Evolutionary conservation across 2,113 vertebrate species (phyloP).

Genomic region (Lates calcarifer): DNA sequence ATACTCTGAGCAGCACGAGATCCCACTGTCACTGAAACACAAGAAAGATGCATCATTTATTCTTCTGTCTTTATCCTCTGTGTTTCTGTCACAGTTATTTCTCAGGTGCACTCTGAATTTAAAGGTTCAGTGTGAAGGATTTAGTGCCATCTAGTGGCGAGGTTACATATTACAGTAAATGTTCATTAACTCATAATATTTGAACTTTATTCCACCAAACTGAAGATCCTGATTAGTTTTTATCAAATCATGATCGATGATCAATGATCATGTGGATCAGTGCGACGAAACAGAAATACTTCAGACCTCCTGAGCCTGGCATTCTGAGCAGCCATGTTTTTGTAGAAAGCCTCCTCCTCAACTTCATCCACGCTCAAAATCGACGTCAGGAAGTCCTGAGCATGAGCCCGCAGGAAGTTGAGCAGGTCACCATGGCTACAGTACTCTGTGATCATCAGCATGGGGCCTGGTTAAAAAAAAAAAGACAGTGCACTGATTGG

Average conservation of each 20-base stretch:
- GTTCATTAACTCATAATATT: no score
- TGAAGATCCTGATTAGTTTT: no score
- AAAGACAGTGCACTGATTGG: background rate
- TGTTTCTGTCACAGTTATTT: no score
- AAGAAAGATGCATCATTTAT: no score
- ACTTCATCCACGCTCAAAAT: constrained; percentile 79
- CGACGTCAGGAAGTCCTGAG: constrained; percentile 86
- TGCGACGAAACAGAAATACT: background rate
- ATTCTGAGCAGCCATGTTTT: constrained; percentile 82
- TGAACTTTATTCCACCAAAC: background rate
- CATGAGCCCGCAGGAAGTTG: constrained; percentile 91
- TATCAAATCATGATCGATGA: background rate
- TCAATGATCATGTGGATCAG: background rate
- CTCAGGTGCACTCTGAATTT: no score
- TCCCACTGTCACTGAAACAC: constrained; percentile 87
- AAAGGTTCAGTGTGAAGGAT: no score
- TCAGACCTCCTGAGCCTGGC: constrained; percentile 64
- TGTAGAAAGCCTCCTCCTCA: constrained; percentile 85
- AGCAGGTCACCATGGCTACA: constrained; percentile 95
- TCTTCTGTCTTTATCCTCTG: no score
- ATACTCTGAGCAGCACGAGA: constrained; percentile 88
- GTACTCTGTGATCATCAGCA: constrained; percentile 97
- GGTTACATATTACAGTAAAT: no score
- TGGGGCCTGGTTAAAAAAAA: constrained; percentile 93
- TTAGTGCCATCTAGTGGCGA: no score